A percentile compares a stretch with the other conserved stretches of the same genome.
phyloP scores from a whole-genome alignment of 2,888 invertebrate species.

The Thera britannica region DNA sequence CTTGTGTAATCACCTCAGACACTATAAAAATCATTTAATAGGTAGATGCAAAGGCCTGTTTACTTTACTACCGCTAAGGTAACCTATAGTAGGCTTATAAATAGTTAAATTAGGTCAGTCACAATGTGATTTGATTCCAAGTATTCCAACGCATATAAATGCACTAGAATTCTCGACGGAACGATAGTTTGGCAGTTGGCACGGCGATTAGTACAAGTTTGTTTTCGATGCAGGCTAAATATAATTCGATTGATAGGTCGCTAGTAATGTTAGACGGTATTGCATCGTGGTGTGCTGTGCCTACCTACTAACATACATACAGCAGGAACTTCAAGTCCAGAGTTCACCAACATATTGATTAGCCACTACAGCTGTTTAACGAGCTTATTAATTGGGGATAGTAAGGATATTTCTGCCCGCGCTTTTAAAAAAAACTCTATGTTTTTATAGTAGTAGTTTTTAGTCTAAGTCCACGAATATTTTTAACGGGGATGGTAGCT shows the following conservation, averaged over 20 bases:
- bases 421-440: too few relatives aligned
- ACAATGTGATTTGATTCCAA: neutral
- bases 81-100: neutral
- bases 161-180: constrained; percentile 30
- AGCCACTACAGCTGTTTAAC: neutral
- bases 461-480: too few relatives aligned
- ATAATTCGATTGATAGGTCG: constrained; percentile 45
- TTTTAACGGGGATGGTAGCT: too few relatives aligned
- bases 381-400: neutral
- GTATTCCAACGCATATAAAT: neutral
- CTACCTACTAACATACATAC: neutral
- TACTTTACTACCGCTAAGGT: too few relatives aligned
- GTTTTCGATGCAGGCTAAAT: constrained; percentile 57
- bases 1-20: too few relatives aligned
- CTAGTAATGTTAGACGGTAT: neutral
- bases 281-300: neutral
- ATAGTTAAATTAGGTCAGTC: neutral
- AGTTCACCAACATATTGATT: neutral
- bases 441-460: too few relatives aligned
- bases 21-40: too few relatives aligned
- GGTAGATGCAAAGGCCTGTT: too few relatives aligned
- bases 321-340: neutral
- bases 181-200: constrained; percentile 24
- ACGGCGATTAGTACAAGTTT: constrained; percentile 27
- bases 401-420: too few relatives aligned